Conservation (phyloP, 30 jellyfish, hydroid and myxozoan species). For the Aurelia coerulea region DNA sequence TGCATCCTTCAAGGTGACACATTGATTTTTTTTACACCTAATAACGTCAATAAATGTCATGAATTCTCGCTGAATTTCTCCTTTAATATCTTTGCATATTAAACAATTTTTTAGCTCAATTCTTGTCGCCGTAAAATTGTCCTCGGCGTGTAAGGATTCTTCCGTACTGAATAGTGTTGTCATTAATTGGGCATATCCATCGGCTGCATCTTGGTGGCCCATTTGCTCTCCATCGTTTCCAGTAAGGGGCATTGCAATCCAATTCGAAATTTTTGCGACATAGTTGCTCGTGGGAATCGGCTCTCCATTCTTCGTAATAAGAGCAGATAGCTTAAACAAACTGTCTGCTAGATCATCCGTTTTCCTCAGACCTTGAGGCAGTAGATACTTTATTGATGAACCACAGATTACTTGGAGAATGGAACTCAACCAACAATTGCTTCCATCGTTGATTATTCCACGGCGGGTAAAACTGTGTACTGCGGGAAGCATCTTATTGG, state of each 20-base stretch:
- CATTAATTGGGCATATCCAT: slow-evolving; percentile 9
- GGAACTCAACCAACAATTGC: neutral
- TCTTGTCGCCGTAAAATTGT: slow-evolving; percentile 2
- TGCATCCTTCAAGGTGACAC: neutral
- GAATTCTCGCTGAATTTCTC: neutral
- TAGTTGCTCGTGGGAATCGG: neutral
- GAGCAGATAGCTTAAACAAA: neutral
- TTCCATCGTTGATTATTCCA: neutral
- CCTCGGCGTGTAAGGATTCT: neutral
- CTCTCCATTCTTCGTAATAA: neutral
- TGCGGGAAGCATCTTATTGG: too few species aligned
- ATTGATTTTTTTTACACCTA: neutral
- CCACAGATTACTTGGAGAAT: slow-evolving; percentile 4
- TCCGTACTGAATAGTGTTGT: slow-evolving; percentile 1
- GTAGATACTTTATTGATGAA: neutral
- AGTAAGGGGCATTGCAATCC: neutral
- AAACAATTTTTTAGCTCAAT: slow-evolving; percentile 1
- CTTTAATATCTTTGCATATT: neutral
- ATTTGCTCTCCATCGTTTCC: neutral
- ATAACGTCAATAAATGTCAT: neutral
- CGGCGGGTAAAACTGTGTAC: too few species aligned
- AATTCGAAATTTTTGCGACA: neutral
- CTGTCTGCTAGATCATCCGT: neutral
- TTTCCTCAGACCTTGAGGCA: neutral
- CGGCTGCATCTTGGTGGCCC: slow-evolving; percentile 28